These are phyloP conservation scores for Hiodon tergisus DNA, from an alignment of 2,113 vertebrate species.

Conservation along the genomic window DNA sequence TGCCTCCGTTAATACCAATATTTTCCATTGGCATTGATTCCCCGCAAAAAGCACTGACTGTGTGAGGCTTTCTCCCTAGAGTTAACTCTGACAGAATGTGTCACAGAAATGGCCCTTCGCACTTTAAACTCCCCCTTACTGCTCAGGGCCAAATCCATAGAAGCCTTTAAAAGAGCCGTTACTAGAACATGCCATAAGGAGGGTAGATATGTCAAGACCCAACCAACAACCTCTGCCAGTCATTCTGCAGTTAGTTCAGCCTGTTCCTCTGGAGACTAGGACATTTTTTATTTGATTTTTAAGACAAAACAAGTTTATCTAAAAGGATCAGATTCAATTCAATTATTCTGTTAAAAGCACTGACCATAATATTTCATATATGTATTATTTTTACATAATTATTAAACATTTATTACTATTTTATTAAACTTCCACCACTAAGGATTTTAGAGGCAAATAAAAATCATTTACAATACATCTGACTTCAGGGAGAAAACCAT, in stretches of 20 bases:
- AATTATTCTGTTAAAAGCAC: too few relatives aligned
- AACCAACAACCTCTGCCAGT: not conserved
- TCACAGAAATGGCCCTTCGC: conserved; percentile 12
- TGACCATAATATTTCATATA: too few relatives aligned
- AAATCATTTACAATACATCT: too few relatives aligned
- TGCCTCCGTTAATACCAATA: conserved; percentile 21
- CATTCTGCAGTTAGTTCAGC: not conserved
- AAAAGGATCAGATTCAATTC: too few relatives aligned
- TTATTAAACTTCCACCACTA: too few relatives aligned
- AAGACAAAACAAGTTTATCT: not conserved
- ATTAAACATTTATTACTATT: too few relatives aligned
- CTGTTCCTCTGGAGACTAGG: not conserved
- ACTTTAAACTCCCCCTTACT: conserved; percentile 13
- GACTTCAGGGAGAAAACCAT: conserved; percentile 22
- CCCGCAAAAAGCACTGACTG: conserved; percentile 17
- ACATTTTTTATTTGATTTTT: not conserved
- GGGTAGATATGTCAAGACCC: not conserved
- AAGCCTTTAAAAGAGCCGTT: not conserved
- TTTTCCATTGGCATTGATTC: conserved; percentile 30
- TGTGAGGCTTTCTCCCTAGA: not conserved
- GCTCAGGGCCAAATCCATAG: not conserved
- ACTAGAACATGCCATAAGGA: not conserved
- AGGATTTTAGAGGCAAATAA: too few relatives aligned
- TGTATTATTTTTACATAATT: too few relatives aligned
- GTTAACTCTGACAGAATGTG: not conserved